These are phyloP conservation scores for Wiebesia pumilae DNA, from an alignment of 1,140 invertebrate species.

Conservation along the genomic window DNA sequence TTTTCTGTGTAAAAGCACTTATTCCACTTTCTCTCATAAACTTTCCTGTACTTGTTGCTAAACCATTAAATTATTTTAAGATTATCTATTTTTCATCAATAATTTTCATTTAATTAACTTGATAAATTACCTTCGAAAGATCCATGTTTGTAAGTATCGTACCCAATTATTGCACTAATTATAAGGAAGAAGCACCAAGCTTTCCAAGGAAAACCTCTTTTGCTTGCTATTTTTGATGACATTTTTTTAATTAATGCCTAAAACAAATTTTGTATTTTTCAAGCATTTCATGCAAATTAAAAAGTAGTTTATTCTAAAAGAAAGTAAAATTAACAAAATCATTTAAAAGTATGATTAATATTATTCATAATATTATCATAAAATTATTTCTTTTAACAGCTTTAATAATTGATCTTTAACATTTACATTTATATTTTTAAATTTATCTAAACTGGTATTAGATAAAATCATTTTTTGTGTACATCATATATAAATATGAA, in stretches of 20 bases:
- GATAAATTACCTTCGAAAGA: constrained; percentile 67
- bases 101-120: constrained; percentile 37
- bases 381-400: too few relatives aligned
- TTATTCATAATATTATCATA: too few relatives aligned
- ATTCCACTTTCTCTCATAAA: constrained; percentile 79
- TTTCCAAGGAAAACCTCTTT: constrained; percentile 69
- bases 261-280: constrained; percentile 18
- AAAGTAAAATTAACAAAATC: neutral
- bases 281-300: neutral
- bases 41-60: constrained; percentile 77
- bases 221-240: constrained; percentile 64
- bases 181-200: constrained; percentile 66
- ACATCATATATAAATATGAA: too few relatives aligned
- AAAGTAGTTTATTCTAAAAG: neutral
- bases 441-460: too few relatives aligned
- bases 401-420: too few relatives aligned
- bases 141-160: constrained; percentile 69
- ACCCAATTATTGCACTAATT: constrained; percentile 65
- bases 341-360: too few relatives aligned
- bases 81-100: constrained; percentile 4
- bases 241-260: constrained; percentile 68
- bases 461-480: too few relatives aligned
- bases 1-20: constrained; percentile 77
- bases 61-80: constrained; percentile 54
- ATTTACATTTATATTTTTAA: too few relatives aligned